Evolutionary conservation across 2,113 vertebrate genomes (phyloP).

Genomic region (Trochalopteron elliotii): DNA sequence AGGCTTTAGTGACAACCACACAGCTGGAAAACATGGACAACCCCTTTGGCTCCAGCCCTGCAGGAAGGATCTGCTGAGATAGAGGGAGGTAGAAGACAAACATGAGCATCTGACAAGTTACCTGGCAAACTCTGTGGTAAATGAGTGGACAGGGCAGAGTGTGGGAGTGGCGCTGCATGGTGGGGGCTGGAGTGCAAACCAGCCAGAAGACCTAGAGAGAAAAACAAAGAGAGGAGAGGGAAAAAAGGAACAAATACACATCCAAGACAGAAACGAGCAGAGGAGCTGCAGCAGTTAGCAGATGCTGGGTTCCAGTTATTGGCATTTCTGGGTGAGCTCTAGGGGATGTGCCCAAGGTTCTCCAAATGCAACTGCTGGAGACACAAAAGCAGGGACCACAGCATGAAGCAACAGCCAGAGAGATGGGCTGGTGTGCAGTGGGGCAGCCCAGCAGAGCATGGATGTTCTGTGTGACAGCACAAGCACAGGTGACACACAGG

Average conservation of each 20-base stretch:
- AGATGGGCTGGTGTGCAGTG: not conserved
- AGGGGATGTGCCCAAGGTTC: not conserved
- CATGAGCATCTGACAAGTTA: conserved; percentile 65
- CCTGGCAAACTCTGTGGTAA: conserved; percentile 81
- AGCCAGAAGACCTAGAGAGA: conserved; percentile 82
- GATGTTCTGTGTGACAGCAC: not conserved
- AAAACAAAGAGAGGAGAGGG: conserved; percentile 43
- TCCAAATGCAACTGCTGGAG: conserved; percentile 13
- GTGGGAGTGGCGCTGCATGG: conserved; percentile 77
- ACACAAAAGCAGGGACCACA: not conserved
- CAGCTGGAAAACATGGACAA: not conserved
- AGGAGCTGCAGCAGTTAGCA: conserved; percentile 13
- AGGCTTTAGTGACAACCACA: not conserved
- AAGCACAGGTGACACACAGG: not conserved
- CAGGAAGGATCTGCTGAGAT: not conserved
- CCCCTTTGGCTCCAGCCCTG: not conserved
- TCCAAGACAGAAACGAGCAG: conserved; percentile 46
- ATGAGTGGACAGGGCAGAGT: conserved; percentile 79
- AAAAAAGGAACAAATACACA: conserved; percentile 67
- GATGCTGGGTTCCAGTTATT: not conserved
- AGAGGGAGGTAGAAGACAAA: not conserved
- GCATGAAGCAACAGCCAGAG: not conserved
- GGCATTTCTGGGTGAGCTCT: not conserved
- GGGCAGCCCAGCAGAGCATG: not conserved
- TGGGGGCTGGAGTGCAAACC: conserved; percentile 81